Base-by-base conservation (phyloP, 2,888 invertebrate genomes). In the Oxyteleia sp. region DNA sequence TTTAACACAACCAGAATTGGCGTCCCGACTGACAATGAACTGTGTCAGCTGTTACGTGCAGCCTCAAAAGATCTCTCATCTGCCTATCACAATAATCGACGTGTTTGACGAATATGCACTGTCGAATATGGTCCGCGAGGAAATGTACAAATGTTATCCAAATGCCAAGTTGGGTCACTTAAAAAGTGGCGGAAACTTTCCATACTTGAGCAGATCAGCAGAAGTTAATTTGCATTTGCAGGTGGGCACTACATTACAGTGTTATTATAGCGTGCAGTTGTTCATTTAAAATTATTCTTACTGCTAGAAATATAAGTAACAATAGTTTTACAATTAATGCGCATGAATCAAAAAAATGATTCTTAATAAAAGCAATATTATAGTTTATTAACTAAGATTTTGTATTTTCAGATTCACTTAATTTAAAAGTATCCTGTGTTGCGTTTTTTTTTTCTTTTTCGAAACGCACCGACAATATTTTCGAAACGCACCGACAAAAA, bases 161-260 rank as follows among this genome's bases (percentile, higher is more conserved):
- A 95, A 96, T 81, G 98, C 97, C 0, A 97, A 97, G 93, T 92
- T 97, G 83, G 98, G 98, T 0, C 97, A 98, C 93, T 94, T 98
- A 55, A 98, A 98, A 92, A 96, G 95, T 84, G 98, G 98, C 0
- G 98, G 98, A 4, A 98, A 98, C 94, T 98, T 98, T 93, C 98
- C 98, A 0, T 98, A 98, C 91, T 94, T 98, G 81, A 98, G 98
- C 92, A 95, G 97, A 89, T 96, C 96, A 92, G 96, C 96, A 89
- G 98, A 98, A 94, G 97, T 98, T 63, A 98, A 98, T 94, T 94
- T 98, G 86, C 97, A 98, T 94, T 95, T 98, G 91, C 95, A 97
- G 95, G 98, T 98, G 51, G 45, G 43, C 7, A 85, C 82, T 74
- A 43, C 8, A 20, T 72, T 23, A 18, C 15, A 16, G 32, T 23